These are phyloP conservation scores for Glandiceps talaboti DNA, from an alignment of 53 echinoderm and acorn worm genomes.

Conservation along the genomic window DNA sequence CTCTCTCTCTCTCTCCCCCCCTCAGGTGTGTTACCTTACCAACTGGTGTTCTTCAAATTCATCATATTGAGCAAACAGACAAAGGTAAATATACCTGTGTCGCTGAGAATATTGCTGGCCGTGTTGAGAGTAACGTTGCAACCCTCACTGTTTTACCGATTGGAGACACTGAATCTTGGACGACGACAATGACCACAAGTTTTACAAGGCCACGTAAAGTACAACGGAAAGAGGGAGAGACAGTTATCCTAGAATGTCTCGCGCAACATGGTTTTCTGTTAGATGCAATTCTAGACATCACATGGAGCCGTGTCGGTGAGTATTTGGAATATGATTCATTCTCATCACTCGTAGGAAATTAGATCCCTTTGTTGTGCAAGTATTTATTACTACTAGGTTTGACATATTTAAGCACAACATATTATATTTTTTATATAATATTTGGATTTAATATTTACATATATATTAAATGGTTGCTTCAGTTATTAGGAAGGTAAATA, in stretches of 20 bases:
- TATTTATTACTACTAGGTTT: too few relatives aligned
- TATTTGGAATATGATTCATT: too few relatives aligned
- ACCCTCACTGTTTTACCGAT: conserved; percentile 3
- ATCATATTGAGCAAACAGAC: conserved; percentile 9
- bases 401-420: too few relatives aligned
- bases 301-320: conserved; percentile 46
- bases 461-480: too few relatives aligned
- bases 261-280: conserved; percentile 20
- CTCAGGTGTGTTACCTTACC: conserved; percentile 18
- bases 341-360: too few relatives aligned
- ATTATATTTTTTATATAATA: too few relatives aligned
- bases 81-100: conserved; percentile 53
- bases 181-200: neutral
- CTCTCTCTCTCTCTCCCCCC: too few relatives aligned
- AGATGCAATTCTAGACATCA: too few relatives aligned
- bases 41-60: conserved; percentile 39
- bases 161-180: neutral
- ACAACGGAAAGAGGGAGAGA: conserved; percentile 17
- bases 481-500: too few relatives aligned
- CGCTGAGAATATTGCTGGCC: conserved; percentile 16
- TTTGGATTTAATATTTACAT: too few relatives aligned
- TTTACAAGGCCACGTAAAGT: conserved; percentile 2
- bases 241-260: conserved; percentile 38
- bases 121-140: neutral
- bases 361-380: too few relatives aligned